Percentiles rank a stretch among this genome's conserved stretches.
These are phyloP conservation scores for Dendrocincla tyrannina DNA, from an alignment of 2,797 vertebrate species.

Conservation along the genomic window DNA sequence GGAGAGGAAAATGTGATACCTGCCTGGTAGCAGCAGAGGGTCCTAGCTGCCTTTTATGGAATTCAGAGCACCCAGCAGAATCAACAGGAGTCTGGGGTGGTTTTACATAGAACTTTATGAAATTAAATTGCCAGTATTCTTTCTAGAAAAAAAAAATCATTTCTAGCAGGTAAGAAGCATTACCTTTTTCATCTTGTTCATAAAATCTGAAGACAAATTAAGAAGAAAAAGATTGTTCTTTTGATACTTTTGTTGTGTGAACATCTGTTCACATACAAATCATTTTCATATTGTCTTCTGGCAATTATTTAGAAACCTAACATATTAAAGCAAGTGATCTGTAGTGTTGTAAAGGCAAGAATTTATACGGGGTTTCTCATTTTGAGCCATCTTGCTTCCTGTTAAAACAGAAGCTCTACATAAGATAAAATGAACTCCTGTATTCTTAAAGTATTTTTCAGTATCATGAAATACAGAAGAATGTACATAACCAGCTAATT, in stretches of 20 bases:
- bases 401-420: background rate
- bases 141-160: background rate
- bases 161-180: background rate
- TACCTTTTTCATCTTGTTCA: background rate
- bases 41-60: conserved; percentile 52
- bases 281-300: background rate
- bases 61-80: background rate
- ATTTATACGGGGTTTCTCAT: background rate
- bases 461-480: background rate
- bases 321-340: background rate
- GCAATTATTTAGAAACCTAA: background rate
- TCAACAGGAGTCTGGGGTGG: background rate
- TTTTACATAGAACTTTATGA: background rate
- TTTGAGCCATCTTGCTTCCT: background rate
- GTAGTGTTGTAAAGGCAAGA: background rate
- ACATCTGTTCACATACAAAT: background rate
- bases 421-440: background rate
- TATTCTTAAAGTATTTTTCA: background rate
- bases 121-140: background rate
- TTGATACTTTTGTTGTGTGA: background rate
- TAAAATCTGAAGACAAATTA: background rate
- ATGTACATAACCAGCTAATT: background rate
- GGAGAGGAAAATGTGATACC: conserved; percentile 70
- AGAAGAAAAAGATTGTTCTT: background rate
- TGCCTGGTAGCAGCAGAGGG: conserved; percentile 70